Evolutionary conservation across 1,140 invertebrate genomes (phyloP), one percentile per base, ranked within the genome.

Genomic region (Drosophila santomea): DNA sequence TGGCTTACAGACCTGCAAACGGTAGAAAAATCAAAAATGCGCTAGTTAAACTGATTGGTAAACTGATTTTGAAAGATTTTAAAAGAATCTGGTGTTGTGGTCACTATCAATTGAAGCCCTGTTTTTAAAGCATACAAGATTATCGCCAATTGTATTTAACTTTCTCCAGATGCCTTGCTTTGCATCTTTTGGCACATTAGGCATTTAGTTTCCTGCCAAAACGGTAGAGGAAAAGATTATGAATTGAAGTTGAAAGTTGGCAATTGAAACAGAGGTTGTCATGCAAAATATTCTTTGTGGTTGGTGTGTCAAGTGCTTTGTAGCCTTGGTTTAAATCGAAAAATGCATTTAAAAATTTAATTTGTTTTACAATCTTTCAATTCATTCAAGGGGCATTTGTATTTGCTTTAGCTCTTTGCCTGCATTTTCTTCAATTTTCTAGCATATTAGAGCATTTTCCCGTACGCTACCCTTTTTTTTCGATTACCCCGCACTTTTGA

Each of bases 371-470:
- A 10, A 32, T 10, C 43, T 4, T 20, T 17, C 17, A 17, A 4
- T n/a, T 7, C n/a, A 1, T 48, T 20, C 7, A 10, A 10, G 47
- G 7, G 12, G 12, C 12, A 47, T 2, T 11, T 14, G 1, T 23
- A 25, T n/a, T 10, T 48, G n/a, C 2, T 28, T 10, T 10, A 10
- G 7, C 0, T 14, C 7, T 7, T 3, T 8, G 25, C 14, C 14
- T 7, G 47, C 14, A 25, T n/a, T 36, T 35, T n/a, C 15, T 17
- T 0, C 5, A 32, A 62, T 23, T n/a, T 58, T 2, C 23, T 43
- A 25, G 1, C 25, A 45, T 35, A 68, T 36, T 20, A 68, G 64
- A 20, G 64, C 60, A 45, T 66, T 44, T 32, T n/a, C 20, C 20
- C 43, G 61, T 52, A 38, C 64, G 64, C 39, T 52, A 44, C 23